These are phyloP conservation scores for Acrocephalus scirpaceus DNA, from an alignment of 2,797 vertebrate genomes.

Conservation along the genomic window DNA sequence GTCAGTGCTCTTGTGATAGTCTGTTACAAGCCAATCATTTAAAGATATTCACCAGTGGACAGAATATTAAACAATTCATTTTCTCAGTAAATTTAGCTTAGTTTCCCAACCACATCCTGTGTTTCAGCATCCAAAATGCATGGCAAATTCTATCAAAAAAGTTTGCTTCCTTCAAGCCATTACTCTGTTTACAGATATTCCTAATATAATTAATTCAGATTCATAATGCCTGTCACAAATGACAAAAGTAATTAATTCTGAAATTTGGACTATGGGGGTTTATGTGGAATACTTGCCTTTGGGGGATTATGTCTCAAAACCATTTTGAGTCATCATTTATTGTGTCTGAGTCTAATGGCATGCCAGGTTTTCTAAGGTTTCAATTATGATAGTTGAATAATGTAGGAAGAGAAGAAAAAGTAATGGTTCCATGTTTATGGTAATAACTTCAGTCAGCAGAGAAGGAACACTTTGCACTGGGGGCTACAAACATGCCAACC, in stretches of 20 bases:
- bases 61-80: background rate
- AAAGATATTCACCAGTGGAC: background rate
- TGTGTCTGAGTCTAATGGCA: background rate
- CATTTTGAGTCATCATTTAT: slow-evolving; percentile 13
- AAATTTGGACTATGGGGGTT: background rate
- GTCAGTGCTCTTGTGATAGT: background rate
- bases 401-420: background rate
- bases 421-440: background rate
- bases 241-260: slow-evolving; percentile 26
- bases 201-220: slow-evolving; percentile 31
- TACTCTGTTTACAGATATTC: slow-evolving; percentile 33
- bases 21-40: background rate
- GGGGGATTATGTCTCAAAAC: background rate
- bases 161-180: background rate
- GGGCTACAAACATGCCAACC: background rate
- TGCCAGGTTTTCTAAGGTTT: background rate
- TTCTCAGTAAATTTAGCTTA: background rate
- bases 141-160: background rate
- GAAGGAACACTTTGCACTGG: background rate
- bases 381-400: background rate
- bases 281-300: background rate
- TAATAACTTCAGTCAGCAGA: background rate
- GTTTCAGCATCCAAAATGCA: background rate
- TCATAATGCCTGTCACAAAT: slow-evolving; percentile 33
- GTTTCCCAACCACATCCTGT: background rate